Evolutionary conservation across 2,888 invertebrate species (phyloP), one percentile per base, ranked within the genome.

Genomic region (Pseudococcus longispinus): DNA sequence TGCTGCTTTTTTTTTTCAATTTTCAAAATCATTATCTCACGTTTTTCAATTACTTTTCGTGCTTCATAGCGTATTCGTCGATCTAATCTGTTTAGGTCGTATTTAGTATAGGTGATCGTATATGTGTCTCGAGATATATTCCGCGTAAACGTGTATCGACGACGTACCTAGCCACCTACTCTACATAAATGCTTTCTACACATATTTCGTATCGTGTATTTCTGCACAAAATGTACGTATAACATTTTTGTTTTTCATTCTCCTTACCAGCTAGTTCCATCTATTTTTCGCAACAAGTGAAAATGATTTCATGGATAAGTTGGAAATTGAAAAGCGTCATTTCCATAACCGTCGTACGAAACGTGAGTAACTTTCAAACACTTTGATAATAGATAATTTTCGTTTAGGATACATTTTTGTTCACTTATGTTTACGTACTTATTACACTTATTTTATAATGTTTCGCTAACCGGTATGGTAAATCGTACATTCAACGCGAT

Each of bases 1-100:
- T 3, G 60, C 18, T 60, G 0, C 60, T 29, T 70, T 70, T 70
- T 26, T 42, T 29, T 23, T 42, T 42, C 77, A 80, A 80, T 80
- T 80, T 80, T 37, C 29, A 42, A 80, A 80, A 80, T 80, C 77
- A 80, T 80, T 80, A 80, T 80, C 77, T 80, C 77, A 80, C 77
- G 77, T 80, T 80, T 80, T 42, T 80, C 37, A 42, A 80, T 80
- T 42, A 80, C 77, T 20, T 29, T 80, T 80, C 77, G 77, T 80
- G 77, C 77, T 80, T 80, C 77, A 29, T 42, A 37, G 42, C 20
- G 42, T 23, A 42, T 80, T 80, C 77, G 15, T 20, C 77, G 37
- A 80, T 80, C 77, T 42, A 80, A 80, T 80, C 77, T 60, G 77
- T 32, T 37, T 18, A 70, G 29, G 26, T 70, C 29, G 29, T 70